Conservation (phyloP, 2,888 invertebrate species). For the Trypoxylon attenuatum region DNA sequence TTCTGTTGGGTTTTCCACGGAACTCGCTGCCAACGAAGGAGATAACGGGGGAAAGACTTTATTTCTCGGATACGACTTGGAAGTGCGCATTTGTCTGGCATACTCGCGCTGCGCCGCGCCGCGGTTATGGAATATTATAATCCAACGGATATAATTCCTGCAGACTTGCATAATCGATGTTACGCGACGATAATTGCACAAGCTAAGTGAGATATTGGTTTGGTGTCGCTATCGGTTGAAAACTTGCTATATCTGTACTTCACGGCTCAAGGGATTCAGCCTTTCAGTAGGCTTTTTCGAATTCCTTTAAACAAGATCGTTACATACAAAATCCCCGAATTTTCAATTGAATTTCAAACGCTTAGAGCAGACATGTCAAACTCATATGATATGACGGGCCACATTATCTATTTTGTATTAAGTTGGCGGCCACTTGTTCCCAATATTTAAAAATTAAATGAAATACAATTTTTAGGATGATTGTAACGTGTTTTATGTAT, state of each 20-base stretch:
- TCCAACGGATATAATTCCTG: background rate
- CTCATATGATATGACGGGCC: too few relatives aligned
- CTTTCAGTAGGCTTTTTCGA: too few relatives aligned
- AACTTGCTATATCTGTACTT: background rate
- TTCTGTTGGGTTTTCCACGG: too few relatives aligned
- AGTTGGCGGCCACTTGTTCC: too few relatives aligned
- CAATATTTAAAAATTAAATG: too few relatives aligned
- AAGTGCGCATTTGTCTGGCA: background rate
- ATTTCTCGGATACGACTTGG: background rate
- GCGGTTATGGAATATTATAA: background rate
- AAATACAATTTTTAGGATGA: too few relatives aligned
- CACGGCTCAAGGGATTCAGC: background rate
- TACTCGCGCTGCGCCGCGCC: background rate
- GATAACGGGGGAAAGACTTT: background rate
- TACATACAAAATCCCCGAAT: too few relatives aligned
- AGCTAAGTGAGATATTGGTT: background rate
- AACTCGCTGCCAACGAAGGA: background rate
- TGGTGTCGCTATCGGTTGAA: slow-evolving; percentile 8
- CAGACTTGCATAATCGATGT: background rate
- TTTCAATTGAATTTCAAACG: too few relatives aligned
- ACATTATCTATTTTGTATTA: too few relatives aligned
- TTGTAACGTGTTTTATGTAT: too few relatives aligned
- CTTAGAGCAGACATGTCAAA: too few relatives aligned
- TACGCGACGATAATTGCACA: background rate
- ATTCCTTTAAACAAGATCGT: too few relatives aligned